Percentiles rank a stretch among this genome's conserved stretches.
Evolutionary conservation across 2,113 vertebrate genomes (phyloP).

Genomic region (Pithys albifrons): DNA sequence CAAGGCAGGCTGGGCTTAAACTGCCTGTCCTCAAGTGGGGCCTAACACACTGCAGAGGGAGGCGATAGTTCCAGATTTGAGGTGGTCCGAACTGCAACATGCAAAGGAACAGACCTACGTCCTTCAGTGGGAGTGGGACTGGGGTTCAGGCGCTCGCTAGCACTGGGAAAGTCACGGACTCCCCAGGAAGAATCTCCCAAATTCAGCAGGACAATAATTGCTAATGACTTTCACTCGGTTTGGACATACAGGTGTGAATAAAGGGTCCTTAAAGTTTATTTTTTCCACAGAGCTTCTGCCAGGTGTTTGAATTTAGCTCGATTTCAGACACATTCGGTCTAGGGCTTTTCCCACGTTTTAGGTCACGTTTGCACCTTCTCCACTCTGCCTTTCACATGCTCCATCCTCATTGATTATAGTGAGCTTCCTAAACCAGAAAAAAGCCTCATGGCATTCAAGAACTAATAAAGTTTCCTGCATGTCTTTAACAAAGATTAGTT

Average conservation of each 20-base stretch:
- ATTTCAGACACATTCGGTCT: background rate
- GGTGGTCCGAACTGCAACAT: background rate
- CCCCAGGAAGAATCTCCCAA: background rate
- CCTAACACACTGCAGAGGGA: rapidly evolving
- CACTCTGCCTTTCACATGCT: background rate
- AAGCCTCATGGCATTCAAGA: background rate
- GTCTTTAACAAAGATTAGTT: background rate
- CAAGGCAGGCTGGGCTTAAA: background rate
- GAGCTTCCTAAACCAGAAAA: background rate
- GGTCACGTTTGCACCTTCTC: rapidly evolving
- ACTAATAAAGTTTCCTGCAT: background rate
- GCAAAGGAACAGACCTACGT: background rate
- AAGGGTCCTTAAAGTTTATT: background rate
- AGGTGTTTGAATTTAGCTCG: background rate
- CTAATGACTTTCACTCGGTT: background rate
- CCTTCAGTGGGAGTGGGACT: background rate
- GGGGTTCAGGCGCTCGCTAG: rapidly evolving
- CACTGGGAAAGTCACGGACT: background rate
- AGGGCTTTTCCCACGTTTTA: background rate
- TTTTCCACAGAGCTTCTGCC: background rate
- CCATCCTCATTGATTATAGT: rapidly evolving
- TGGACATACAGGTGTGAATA: background rate
- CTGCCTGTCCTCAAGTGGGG: rapidly evolving
- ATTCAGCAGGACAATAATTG: background rate
- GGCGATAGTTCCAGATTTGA: rapidly evolving